Conservation (phyloP, 2,113 vertebrate species). For the Toxotes chatareus region DNA sequence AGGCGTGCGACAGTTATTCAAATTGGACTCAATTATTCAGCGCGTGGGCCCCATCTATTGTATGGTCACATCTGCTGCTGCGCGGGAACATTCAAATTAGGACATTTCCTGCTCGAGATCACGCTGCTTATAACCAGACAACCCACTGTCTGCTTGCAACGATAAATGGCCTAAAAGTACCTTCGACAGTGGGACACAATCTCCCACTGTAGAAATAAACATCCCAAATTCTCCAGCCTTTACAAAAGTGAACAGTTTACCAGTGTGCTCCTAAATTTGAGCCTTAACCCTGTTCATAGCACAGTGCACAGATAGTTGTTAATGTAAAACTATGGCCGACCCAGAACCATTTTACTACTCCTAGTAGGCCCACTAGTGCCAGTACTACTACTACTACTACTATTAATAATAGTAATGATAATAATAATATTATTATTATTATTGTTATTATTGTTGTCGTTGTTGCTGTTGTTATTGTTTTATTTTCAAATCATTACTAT, state of each 20-base stretch:
- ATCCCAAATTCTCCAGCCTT: no score
- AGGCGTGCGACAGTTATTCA: slow-evolving; percentile 87
- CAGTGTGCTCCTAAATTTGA: no score
- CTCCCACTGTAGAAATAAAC: no score
- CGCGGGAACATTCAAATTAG: slow-evolving; percentile 76
- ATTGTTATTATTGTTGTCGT: no score
- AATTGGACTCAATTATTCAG: slow-evolving; percentile 80
- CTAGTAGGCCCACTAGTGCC: no score
- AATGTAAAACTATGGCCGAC: neutral
- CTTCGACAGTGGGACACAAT: neutral
- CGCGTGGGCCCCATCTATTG: slow-evolving; percentile 73
- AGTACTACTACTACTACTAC: neutral
- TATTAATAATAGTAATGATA: neutral
- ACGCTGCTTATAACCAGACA: neutral
- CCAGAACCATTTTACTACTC: neutral
- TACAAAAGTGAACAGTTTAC: neutral
- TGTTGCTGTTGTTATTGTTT: no score
- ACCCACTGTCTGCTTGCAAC: neutral
- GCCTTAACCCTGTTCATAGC: no score
- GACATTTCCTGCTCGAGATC: slow-evolving; percentile 31
- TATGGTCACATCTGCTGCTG: slow-evolving; percentile 80
- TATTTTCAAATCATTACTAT: no score
- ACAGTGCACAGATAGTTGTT: neutral
- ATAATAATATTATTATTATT: neutral
- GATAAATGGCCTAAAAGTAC: rapidly evolving